Evolutionary conservation across 1,140 invertebrate genomes (phyloP).

Genomic region (Drosophila pseudoananassae): DNA sequence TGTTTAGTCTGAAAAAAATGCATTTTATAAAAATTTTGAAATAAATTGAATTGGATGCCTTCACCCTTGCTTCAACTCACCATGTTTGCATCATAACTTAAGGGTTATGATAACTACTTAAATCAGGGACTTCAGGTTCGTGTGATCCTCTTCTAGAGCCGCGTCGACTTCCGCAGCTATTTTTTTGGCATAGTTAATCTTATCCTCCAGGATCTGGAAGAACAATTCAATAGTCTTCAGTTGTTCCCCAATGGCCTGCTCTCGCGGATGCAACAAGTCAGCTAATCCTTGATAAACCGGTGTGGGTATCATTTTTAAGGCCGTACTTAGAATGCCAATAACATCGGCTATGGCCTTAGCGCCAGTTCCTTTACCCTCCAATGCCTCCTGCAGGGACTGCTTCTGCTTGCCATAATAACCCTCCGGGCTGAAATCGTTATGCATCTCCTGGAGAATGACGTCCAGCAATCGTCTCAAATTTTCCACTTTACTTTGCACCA

Average conservation of each 20-base stretch:
- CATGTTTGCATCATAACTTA: background rate
- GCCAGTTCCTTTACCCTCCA: background rate
- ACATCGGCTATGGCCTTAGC: background rate
- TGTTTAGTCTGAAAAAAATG: background rate
- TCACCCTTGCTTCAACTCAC: background rate
- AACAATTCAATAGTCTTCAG: background rate
- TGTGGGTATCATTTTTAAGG: background rate
- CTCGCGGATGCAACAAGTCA: background rate
- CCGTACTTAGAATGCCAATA: background rate
- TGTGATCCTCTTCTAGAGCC: background rate
- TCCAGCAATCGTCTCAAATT: background rate
- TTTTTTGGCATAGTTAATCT: background rate
- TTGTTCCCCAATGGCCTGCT: background rate
- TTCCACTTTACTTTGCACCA: background rate
- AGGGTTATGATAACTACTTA: no score
- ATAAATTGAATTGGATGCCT: background rate
- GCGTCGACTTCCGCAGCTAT: background rate
- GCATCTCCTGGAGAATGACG: background rate
- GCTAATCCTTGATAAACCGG: background rate
- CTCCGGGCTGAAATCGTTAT: background rate
- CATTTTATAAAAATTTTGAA: no score
- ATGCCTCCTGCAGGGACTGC: background rate
- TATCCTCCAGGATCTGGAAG: background rate
- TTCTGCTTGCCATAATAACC: background rate
- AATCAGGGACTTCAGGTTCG: background rate